Evolutionary conservation across 2,888 invertebrate species (phyloP), one percentile per base, ranked within the genome.

Genomic region (Noctua janthina): DNA sequence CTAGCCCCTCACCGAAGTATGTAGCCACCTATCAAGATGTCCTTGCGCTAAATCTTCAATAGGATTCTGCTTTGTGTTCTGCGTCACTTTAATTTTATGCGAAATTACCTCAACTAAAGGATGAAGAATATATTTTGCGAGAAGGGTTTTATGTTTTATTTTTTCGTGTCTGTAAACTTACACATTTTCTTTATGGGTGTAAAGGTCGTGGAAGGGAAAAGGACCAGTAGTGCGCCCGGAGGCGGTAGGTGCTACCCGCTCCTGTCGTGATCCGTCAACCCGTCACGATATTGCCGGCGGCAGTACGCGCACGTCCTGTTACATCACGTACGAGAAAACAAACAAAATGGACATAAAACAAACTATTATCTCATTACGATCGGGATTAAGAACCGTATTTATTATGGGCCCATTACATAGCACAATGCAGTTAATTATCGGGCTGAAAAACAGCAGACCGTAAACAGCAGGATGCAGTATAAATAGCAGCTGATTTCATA

Each of bases 401-500:
- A 79, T 76, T 76, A 81, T 54, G 62, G 35, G n/a, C 11, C 67
- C 75, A 80, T 81, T 89, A 80, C 74, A 74, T 68, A 77, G 73
- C 68, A 71, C 74, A 84, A 75, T 84, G 83, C 86, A 88, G 84
- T 86, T 89, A 86, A 88, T 88, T 88, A 88, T 80, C 70, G 23
- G 66, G 68, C 64, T 74, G 81, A 82, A 89, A 87, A 88, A 89
- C 86, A 81, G 71, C 56, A 64, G 74, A 49, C 54, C 71, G 81
- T 82, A 86, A 87, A 85, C 83, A 88, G 77, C 75, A 82, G 84
- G 78, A 78, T 86, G 81, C 82, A 84, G 86, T 88, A 90, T 90
- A 92, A 92, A 93, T 91, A 92, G 91, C 91, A 91, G 90, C 91
- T 92, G 92, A 93, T 94, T 93, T 92, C 87, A 91, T 91, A 92